Evolutionary conservation across 2,797 vertebrate genomes (phyloP).

Genomic region (Falco cherrug): DNA sequence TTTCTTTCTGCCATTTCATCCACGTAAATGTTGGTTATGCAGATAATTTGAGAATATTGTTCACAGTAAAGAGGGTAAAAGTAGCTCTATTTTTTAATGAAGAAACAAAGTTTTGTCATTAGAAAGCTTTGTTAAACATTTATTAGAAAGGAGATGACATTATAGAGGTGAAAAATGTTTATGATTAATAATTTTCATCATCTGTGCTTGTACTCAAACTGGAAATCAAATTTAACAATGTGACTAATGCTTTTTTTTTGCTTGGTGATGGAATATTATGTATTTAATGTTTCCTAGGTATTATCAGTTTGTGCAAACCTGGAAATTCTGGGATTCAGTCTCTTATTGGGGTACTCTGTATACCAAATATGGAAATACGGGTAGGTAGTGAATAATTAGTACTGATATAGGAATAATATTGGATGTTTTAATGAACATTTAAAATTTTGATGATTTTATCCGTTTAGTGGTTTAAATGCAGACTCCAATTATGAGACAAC

Average conservation of each 20-base stretch:
- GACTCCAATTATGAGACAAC: background rate
- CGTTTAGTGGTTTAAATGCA: background rate
- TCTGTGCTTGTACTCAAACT: background rate
- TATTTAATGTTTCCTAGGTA: conserved; percentile 80
- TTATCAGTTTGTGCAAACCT: conserved; percentile 96
- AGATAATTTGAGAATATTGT: background rate
- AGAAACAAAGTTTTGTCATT: background rate
- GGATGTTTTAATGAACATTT: background rate
- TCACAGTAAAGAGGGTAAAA: background rate
- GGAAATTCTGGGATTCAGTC: conserved; percentile 98
- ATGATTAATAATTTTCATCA: background rate
- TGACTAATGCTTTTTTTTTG: background rate
- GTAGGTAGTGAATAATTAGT: conserved; percentile 76
- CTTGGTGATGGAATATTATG: background rate
- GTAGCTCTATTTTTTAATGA: background rate
- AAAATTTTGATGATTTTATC: background rate
- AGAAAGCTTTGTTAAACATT: background rate
- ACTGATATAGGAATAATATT: background rate
- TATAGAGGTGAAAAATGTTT: background rate
- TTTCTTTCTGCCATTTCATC: background rate
- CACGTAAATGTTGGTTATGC: background rate
- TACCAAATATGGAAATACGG: conserved; percentile 99
- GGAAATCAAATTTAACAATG: background rate
- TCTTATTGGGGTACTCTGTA: conserved; percentile 95
- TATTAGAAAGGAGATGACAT: background rate